Conservation (phyloP, 1,140 invertebrate species). For the Tetramorium alpestre region DNA sequence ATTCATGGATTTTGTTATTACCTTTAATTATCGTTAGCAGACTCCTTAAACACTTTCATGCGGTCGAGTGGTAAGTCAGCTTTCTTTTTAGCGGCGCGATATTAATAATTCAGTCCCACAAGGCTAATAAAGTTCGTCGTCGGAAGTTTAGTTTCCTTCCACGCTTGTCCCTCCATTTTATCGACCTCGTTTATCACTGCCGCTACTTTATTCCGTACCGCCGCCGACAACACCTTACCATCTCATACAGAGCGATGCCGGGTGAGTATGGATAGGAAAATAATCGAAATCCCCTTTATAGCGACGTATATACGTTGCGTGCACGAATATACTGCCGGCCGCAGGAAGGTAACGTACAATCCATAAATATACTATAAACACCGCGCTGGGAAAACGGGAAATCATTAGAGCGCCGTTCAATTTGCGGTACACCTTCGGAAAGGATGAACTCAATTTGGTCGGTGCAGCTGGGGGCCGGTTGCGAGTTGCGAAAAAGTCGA, state of each 20-base stretch:
- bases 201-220: constrained; percentile 53
- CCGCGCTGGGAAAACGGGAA: constrained; percentile 55
- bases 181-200: constrained; percentile 58
- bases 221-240: constrained; percentile 37
- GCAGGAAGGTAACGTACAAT: constrained; percentile 46
- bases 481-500: constrained; percentile 48
- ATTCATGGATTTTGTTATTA: constrained; percentile 51
- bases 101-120: constrained; percentile 53
- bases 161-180: constrained; percentile 55
- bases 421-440: constrained; percentile 64
- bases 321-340: background rate
- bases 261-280: constrained; percentile 52
- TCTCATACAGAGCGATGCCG: background rate
- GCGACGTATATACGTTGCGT: constrained; percentile 2
- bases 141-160: constrained; percentile 58
- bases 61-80: constrained; percentile 43
- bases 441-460: constrained; percentile 69
- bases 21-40: constrained; percentile 48
- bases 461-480: constrained; percentile 55
- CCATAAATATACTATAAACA: constrained; percentile 68
- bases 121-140: constrained; percentile 62
- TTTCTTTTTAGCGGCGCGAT: constrained; percentile 47
- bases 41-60: constrained; percentile 40
- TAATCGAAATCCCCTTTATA: constrained; percentile 59
- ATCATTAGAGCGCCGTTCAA: constrained; percentile 71